A percentile compares a stretch with the other conserved stretches of the same genome.
These are phyloP conservation scores for Sipunculus nudus DNA, from an alignment of 2,888 invertebrate genomes.

Conservation along the genomic window DNA sequence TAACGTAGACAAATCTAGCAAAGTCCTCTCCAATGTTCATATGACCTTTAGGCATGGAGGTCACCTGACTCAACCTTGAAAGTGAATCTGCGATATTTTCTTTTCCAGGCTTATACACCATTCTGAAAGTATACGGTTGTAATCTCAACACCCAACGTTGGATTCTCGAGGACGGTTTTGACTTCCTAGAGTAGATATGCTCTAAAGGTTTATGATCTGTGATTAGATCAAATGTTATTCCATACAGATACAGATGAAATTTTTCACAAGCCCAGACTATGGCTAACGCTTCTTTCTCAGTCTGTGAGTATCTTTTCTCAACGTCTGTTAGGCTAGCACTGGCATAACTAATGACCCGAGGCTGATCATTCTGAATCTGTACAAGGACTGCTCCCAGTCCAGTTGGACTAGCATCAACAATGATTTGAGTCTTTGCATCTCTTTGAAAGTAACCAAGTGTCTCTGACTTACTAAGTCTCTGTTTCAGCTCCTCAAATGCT, in stretches of 20 bases:
- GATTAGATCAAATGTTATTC: slow-evolving; percentile 28
- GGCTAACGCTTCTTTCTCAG: slow-evolving; percentile 34
- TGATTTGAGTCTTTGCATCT: slow-evolving; percentile 4
- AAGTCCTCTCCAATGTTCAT: no score
- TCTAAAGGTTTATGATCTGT: slow-evolving; percentile 28
- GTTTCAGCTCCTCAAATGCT: slow-evolving; percentile 14
- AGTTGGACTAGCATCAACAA: slow-evolving; percentile 30
- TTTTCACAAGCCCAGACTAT: slow-evolving; percentile 33
- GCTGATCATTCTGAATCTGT: slow-evolving; percentile 26
- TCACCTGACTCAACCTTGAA: no score
- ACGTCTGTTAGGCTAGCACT: slow-evolving; percentile 21
- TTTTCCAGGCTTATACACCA: slow-evolving; percentile 35
- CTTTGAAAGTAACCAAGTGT: not conserved
- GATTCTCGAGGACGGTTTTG: slow-evolving; percentile 41
- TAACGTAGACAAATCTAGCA: no score
- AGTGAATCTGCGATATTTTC: slow-evolving; percentile 29
- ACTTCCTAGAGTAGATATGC: slow-evolving; percentile 24
- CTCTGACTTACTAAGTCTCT: not conserved
- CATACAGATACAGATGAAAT: slow-evolving; percentile 26
- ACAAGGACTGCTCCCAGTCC: slow-evolving; percentile 29
- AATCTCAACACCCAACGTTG: slow-evolving; percentile 44
- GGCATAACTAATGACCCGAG: slow-evolving; percentile 31
- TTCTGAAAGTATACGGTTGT: slow-evolving; percentile 27
- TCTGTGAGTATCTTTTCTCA: slow-evolving; percentile 34
- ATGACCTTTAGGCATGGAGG: no score